Base-by-base conservation (phyloP, 1,140 invertebrate genomes). In the Aphelinus atriplicis region DNA sequence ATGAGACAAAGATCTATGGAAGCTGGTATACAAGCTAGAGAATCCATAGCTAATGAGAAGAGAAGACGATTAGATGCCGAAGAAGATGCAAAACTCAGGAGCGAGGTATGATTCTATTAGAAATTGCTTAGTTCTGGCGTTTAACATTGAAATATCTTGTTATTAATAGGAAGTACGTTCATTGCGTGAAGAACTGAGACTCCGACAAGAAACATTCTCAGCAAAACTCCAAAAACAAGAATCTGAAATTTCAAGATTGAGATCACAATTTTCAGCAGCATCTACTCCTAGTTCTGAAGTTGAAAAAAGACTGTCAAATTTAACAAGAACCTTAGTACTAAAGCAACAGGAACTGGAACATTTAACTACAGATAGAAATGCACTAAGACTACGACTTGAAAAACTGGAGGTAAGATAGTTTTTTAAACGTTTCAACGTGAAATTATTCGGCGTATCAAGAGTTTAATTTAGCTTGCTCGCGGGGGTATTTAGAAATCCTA, bases 321-420 rank as follows among this genome's bases (percentile, higher is more conserved):
- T 95, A 7, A 95, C 94, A 1, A 93, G 95, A 82, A 94, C 93
- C 63, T 87, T 96, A 26, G 94, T 96, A 68, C 89, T 93, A 73
- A 95, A 96, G 81, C 95, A 96, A 84, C 92, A 92, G 66, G 89
- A 91, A 68, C 81, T 96, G 47, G 95, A 96, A 84, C 89, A 90
- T 46, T 87, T 95, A 26, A 94, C 93, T 48, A 92, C 93, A 1
- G 94, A 96, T 80, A 91, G 93, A 78, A 95, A 95, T 89, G 94
- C 94, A 7, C 87, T 96, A 45, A 86, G 91, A 60, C 82, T 96
- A 43, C 94, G 95, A 82, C 84, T 95, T 46, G 95, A 96, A 83
- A 92, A 94, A 84, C 84, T 93, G n/a, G 93, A 95, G 87, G 92
- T 91, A 78, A 86, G 83, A 81, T 67, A 26, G 26, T 26, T 26